A percentile compares a stretch with the other conserved stretches of the same genome.
Conservation (phyloP, 2,888 invertebrate species). For the Sesia apiformis region DNA sequence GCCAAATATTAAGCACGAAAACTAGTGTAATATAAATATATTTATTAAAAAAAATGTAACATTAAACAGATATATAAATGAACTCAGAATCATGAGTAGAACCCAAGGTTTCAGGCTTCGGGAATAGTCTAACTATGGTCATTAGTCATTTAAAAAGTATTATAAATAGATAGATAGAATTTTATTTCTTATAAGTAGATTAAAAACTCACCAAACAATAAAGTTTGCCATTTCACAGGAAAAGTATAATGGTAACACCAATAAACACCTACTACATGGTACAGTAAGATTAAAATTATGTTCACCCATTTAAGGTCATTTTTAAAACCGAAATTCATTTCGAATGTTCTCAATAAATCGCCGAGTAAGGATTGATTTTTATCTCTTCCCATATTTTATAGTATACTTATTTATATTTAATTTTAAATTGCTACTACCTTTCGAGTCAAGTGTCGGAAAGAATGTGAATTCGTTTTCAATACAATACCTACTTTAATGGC, state of each 20-base stretch:
- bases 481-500: constrained; percentile 3
- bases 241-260: constrained; percentile 57
- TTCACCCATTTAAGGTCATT: constrained; percentile 63
- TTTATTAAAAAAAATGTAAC: too few relatives aligned
- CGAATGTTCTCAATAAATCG: constrained; percentile 32
- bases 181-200: not conserved
- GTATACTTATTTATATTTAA: not conserved
- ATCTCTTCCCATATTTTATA: not conserved
- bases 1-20: too few relatives aligned
- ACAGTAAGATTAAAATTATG: constrained; percentile 41
- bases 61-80: too few relatives aligned
- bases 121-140: too few relatives aligned
- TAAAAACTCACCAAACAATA: constrained; percentile 43
- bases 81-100: too few relatives aligned
- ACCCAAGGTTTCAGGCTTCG: too few relatives aligned
- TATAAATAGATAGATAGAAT: constrained; percentile 6
- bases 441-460: constrained; percentile 5
- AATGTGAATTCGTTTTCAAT: constrained; percentile 11
- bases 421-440: not conserved
- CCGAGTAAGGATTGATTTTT: not conserved
- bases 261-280: constrained; percentile 49
- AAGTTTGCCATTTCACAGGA: constrained; percentile 57
- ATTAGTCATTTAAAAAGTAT: not conserved
- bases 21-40: too few relatives aligned
- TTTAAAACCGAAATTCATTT: constrained; percentile 53